These are phyloP conservation scores for Pararge aegeria DNA, from an alignment of 1,140 invertebrate genomes.

Conservation along the genomic window DNA sequence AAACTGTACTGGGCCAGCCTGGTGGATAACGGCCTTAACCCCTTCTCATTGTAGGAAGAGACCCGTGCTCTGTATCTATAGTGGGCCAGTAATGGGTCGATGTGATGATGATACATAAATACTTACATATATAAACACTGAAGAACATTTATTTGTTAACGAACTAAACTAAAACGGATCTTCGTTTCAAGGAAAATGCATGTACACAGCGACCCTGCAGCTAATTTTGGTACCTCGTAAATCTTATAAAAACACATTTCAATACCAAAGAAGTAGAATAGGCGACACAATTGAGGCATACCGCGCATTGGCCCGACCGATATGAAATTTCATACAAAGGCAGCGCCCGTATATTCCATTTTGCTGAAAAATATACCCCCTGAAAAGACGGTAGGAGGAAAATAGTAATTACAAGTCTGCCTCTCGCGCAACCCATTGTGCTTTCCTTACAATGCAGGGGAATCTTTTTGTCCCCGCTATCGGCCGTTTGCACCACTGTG, in stretches of 20 bases:
- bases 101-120: too few relatives aligned
- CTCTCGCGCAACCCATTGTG: conserved; percentile 58
- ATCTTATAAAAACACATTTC: conserved; percentile 1
- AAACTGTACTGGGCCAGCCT: too few relatives aligned
- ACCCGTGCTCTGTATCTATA: too few relatives aligned
- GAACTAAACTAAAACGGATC: too few relatives aligned
- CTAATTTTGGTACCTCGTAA: background rate
- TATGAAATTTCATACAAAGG: conserved; percentile 43
- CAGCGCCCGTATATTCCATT: conserved; percentile 41
- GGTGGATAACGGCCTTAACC: too few relatives aligned
- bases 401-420: conserved; percentile 77
- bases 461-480: conserved; percentile 77
- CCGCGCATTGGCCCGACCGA: conserved; percentile 36
- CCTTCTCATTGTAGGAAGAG: too few relatives aligned
- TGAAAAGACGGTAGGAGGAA: conserved; percentile 71
- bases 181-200: too few relatives aligned
- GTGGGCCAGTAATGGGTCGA: too few relatives aligned
- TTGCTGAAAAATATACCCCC: conserved; percentile 67
- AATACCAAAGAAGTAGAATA: conserved; percentile 12
- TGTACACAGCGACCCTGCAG: too few relatives aligned
- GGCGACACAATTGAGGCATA: conserved; percentile 34
- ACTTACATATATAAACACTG: too few relatives aligned
- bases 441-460: conserved; percentile 61
- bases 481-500: conserved; percentile 66
- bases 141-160: too few relatives aligned